Base-by-base conservation (phyloP, 2,113 vertebrate genomes). In the Caretta caretta region DNA sequence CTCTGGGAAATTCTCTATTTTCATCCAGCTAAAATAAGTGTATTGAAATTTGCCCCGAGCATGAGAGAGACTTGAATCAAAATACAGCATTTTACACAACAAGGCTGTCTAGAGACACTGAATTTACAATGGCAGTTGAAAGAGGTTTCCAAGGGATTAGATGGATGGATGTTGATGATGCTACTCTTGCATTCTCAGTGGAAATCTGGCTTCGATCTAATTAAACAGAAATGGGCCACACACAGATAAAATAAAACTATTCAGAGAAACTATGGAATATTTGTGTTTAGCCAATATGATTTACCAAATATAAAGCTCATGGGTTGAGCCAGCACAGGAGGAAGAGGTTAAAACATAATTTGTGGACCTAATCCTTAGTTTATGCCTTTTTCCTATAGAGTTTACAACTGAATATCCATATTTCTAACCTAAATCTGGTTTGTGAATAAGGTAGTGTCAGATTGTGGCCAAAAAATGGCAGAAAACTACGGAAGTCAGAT, bases 171-270 rank as follows among this genome's bases (percentile, higher is more conserved):
- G 72, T 46, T 76, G 72, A 46, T 24, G n/a, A 14, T 42, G 48
- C 79, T 42, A 2, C 0, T 27, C 72, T 46, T n/a, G 8, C 53
- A 48, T 89, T 82, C 10, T 76, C 87, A 56, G 17, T 54, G 48
- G 80, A 84, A 17, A 38, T 85, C 54, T 91, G 35, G 56, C 51
- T 88, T 69, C 42, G 16, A 14, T 65, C 49, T 90, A 2, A 27
- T 62, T 2, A 0, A 9, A 38, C 1, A 9, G 48, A 79, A 12
- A 24, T 46, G 72, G 72, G 42, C 42, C 86, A 1, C 48, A 5
- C 4, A 42, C 51, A 79, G 27, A 46, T 80, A 31, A 86, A 90
- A 22, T 88, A 89, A 48, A 46, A 42, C 69, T 57, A n/a, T 56
- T 83, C 81, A 51, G n/a, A 82, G 22, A 42, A 46, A 42, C 54